Evolutionary conservation across 2,113 vertebrate species (phyloP).

Genomic region (Megaceryle torquata): DNA sequence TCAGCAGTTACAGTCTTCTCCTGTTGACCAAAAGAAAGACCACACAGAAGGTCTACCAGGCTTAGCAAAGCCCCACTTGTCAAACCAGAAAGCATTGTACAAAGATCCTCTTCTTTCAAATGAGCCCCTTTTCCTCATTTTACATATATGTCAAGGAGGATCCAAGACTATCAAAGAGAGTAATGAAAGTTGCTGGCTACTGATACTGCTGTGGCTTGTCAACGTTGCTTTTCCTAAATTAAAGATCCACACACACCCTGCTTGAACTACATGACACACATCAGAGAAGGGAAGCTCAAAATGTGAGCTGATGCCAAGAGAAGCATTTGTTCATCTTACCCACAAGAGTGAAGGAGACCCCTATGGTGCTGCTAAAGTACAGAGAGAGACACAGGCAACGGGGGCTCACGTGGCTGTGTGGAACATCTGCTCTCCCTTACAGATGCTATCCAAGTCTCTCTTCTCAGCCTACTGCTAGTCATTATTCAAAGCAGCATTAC

Average conservation of each 20-base stretch:
- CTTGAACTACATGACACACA: neutral
- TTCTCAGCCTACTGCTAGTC: neutral
- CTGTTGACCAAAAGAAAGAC: neutral
- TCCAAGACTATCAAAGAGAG: neutral
- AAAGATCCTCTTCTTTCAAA: neutral
- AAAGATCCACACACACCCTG: neutral
- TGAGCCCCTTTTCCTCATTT: neutral
- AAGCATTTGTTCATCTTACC: neutral
- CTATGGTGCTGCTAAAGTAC: neutral
- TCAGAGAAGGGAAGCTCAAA: neutral
- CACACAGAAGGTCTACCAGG: neutral
- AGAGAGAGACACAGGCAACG: neutral
- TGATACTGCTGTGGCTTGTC: neutral
- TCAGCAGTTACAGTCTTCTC: neutral
- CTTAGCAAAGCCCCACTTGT: neutral
- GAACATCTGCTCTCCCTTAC: neutral
- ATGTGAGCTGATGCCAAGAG: neutral
- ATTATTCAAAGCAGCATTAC: neutral
- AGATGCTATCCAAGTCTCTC: neutral
- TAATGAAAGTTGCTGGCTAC: neutral
- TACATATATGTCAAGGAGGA: neutral
- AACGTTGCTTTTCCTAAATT: neutral
- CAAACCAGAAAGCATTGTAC: neutral
- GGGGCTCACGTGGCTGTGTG: neutral
- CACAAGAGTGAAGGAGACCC: neutral